Conservation (phyloP, 2,797 vertebrate genomes). For the Acipenser ruthenus region DNA sequence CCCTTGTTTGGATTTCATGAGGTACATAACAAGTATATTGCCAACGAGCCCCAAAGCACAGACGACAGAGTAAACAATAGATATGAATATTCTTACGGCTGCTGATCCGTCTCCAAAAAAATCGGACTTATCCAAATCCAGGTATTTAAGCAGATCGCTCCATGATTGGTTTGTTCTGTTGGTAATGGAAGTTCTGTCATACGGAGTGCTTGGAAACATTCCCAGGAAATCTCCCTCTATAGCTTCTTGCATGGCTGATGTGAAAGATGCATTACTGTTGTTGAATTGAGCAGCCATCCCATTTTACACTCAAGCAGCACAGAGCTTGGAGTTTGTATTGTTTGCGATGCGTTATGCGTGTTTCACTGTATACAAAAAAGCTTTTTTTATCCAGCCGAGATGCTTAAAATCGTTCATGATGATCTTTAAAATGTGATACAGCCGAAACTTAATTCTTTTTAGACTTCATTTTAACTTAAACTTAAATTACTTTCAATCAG, state of each 20-base stretch:
- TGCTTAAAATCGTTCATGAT: too few species aligned
- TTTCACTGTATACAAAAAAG: too few species aligned
- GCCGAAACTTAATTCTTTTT: too few species aligned
- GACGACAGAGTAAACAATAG: slow-evolving; percentile 80
- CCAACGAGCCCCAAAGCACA: slow-evolving; percentile 84
- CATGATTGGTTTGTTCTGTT: slow-evolving; percentile 46
- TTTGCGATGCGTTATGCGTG: too few species aligned
- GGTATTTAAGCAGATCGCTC: slow-evolving; percentile 27
- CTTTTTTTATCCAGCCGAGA: too few species aligned
- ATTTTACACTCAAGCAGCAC: slow-evolving; percentile 21
- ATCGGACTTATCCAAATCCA: slow-evolving; percentile 30
- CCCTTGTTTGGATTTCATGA: slow-evolving; percentile 81
- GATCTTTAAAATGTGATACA: too few species aligned
- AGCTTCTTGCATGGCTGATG: slow-evolving; percentile 46
- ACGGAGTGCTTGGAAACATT: slow-evolving; percentile 24
- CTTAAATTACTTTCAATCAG: too few species aligned
- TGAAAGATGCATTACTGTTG: slow-evolving; percentile 24
- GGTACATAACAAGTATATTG: slow-evolving; percentile 82
- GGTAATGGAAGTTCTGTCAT: slow-evolving; percentile 38
- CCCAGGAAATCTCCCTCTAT: slow-evolving; percentile 28
- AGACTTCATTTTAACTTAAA: too few species aligned
- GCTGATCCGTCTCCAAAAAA: slow-evolving; percentile 54
- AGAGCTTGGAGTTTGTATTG: neutral
- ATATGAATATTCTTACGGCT: slow-evolving; percentile 71
- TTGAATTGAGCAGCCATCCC: slow-evolving; percentile 41